phyloP scores from a whole-genome alignment of 2,888 invertebrate species.

The Tipula unca region DNA sequence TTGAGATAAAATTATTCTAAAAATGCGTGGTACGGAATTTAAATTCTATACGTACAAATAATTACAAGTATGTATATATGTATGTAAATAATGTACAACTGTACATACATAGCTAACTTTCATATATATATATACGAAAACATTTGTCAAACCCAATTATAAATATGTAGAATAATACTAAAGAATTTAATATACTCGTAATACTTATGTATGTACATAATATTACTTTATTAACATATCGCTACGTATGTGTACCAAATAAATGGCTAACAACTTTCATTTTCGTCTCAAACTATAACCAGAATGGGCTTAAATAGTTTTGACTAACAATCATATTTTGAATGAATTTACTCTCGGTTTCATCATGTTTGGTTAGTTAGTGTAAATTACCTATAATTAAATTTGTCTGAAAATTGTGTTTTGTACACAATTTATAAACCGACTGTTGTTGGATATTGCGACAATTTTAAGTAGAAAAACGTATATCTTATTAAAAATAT shows the following conservation, averaged over 20 bases:
- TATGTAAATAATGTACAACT: not conserved
- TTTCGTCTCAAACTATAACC: not conserved
- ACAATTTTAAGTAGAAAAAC: too few species aligned
- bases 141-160: not conserved
- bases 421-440: too few species aligned
- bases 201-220: too few species aligned
- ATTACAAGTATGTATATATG: too few species aligned
- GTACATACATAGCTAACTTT: not conserved
- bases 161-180: not conserved
- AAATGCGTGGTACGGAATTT: not conserved
- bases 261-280: not conserved
- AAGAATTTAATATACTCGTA: not conserved
- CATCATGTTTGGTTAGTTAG: not conserved
- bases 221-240: too few species aligned
- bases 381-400: not conserved
- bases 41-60: not conserved
- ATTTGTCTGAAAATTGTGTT: too few species aligned
- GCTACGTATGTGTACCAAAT: too few species aligned
- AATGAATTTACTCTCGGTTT: not conserved
- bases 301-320: not conserved
- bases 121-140: not conserved
- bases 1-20: not conserved
- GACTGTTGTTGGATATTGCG: too few species aligned
- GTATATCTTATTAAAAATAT: too few species aligned
- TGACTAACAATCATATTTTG: not conserved